Evolutionary conservation across 2,888 invertebrate genomes (phyloP), one percentile per base, ranked within the genome.

Genomic region (Eupithecia subfuscata): DNA sequence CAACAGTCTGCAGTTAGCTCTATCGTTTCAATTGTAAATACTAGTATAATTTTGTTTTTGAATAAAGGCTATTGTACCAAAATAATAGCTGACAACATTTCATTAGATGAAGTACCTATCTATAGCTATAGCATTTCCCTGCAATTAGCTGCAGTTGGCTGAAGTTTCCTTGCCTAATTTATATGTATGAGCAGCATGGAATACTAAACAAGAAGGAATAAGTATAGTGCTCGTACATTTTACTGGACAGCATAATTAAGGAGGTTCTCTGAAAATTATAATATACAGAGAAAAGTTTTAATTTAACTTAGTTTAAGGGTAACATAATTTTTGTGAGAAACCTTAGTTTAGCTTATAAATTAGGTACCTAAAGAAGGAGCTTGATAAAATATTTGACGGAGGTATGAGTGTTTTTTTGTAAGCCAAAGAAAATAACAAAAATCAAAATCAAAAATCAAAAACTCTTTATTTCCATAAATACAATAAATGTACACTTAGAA

Each of bases 81-180:
- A 48, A 18, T 18, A 48, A 48, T 48, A 5, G 48, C 48, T 45
- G 4, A 45, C 1, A 48, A 18, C 18, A 16, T 18, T 18, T n/a
- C n/a, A n/a, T n/a, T 9, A n/a, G 1, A 22, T 56, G 18, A 56
- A n/a, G 11, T 52, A n/a, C 52, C n/a, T n/a, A 8, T 48, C 8
- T 48, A 52, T 52, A 18, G 48, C 48, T 18, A 18, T 18, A 48
- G n/a, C n/a, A 56, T 22, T 56, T 22, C 3, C n/a, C 52, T 52
- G 52, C 52, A 56, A 56, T 56, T 56, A 56, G 11, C 52, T 56
- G 52, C 52, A 56, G 52, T 56, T 40, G 52, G 45, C 68, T 48
- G 67, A 64, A 75, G 70, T 75, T 63, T 64, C 52, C 69, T 43
- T 68, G 25, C 71, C 73, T 73, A 71, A 73, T 73, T 74, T 76